Conservation (phyloP, 2,888 invertebrate species). For the Tipula lateralis region DNA sequence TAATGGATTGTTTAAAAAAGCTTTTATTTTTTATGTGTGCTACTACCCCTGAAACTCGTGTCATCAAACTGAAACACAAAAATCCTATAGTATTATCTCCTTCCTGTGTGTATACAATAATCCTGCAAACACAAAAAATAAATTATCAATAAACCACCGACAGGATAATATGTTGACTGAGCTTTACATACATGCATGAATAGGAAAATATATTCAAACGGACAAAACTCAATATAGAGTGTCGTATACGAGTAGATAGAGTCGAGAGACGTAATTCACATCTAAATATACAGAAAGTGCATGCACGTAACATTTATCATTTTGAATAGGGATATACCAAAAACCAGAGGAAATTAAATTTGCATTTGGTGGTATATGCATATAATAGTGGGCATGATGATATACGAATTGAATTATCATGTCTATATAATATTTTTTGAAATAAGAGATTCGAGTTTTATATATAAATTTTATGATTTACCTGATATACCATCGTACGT, state of each 20-base stretch:
- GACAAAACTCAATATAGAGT: not conserved
- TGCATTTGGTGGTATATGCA: not conserved
- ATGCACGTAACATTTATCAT: not conserved
- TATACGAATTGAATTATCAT: not conserved
- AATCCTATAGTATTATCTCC: not conserved
- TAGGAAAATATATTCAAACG: not conserved
- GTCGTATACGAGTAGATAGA: not conserved
- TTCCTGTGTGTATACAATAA: not conserved
- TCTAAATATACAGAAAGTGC: not conserved
- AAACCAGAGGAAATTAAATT: constrained; percentile 28
- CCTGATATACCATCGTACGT: constrained; percentile 93
- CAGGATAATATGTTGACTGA: constrained; percentile 1
- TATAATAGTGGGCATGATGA: not conserved
- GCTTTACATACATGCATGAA: not conserved
- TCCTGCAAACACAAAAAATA: not conserved
- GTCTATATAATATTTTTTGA: not conserved
- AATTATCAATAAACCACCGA: not conserved
- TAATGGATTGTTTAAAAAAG: too few species aligned
- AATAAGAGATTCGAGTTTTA: not conserved
- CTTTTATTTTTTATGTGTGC: too few species aligned
- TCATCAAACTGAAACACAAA: not conserved
- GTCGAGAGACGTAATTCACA: not conserved
- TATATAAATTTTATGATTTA: constrained; percentile 49
- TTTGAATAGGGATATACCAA: not conserved
- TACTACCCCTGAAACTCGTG: not conserved